phyloP scores from a whole-genome alignment of 2,797 vertebrate genomes.

The Sebastolobus alascanus region DNA sequence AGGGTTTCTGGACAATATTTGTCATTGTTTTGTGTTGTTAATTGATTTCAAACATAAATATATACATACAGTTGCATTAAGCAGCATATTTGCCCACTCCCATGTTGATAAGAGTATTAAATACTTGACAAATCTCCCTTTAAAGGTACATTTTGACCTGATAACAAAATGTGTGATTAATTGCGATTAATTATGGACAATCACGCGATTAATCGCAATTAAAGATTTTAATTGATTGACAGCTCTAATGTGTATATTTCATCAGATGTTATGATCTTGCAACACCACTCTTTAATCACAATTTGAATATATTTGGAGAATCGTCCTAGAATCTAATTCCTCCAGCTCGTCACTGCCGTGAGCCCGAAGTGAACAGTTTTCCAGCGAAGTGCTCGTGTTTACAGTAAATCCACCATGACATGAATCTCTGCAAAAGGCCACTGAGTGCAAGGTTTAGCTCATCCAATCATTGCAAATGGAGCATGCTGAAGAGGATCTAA shows the following conservation, averaged over 20 bases:
- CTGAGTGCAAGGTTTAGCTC: background rate
- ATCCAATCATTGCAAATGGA: constrained; percentile 11
- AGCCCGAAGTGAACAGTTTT: background rate
- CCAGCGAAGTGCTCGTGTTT: constrained; percentile 18
- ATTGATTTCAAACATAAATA: no score
- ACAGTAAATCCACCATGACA: constrained; percentile 19
- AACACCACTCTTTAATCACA: background rate
- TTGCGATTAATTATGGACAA: no score
- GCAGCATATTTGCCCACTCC: no score
- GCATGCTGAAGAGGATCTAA: constrained; percentile 1
- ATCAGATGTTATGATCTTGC: background rate
- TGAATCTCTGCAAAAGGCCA: background rate
- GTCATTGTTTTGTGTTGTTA: no score
- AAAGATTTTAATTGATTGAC: background rate
- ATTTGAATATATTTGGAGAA: background rate
- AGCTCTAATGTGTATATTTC: background rate
- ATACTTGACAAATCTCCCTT: no score
- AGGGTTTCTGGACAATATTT: no score
- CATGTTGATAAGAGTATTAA: no score
- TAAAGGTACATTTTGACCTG: no score
- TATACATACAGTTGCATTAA: no score
- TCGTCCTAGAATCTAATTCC: background rate
- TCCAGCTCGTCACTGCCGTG: background rate
- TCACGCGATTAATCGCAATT: no score
- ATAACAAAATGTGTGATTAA: no score